These are phyloP conservation scores for Hypselothyrea guttata DNA, from an alignment of 2,888 invertebrate genomes.

Conservation along the genomic window DNA sequence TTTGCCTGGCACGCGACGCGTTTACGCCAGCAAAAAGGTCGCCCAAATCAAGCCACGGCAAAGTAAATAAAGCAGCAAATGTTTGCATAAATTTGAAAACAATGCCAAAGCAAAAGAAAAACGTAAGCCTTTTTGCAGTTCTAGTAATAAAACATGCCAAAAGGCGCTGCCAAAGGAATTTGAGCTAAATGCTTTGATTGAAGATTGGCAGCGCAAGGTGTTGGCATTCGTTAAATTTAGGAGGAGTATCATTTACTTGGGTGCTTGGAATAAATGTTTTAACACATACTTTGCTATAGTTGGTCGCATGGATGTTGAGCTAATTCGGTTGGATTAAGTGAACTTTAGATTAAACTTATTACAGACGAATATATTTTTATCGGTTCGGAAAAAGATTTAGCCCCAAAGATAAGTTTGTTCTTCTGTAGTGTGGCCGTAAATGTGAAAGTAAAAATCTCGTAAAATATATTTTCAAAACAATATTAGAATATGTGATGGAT, in stretches of 20 bases:
- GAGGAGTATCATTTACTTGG: too few species aligned
- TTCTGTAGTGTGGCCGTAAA: too few species aligned
- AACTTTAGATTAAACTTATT: background rate
- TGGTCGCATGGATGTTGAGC: slow-evolving; percentile 5
- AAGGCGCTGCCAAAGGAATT: slow-evolving; percentile 36
- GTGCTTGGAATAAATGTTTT: too few species aligned
- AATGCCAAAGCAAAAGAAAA: slow-evolving; percentile 25
- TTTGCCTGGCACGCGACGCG: slow-evolving; percentile 60
- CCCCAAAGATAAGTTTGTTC: too few species aligned
- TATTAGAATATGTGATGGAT: too few species aligned
- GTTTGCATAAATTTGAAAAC: slow-evolving; percentile 55
- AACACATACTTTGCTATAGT: background rate
- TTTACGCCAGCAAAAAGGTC: slow-evolving; percentile 51
- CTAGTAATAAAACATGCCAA: slow-evolving; percentile 24
- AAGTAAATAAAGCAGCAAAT: slow-evolving; percentile 26
- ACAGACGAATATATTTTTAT: too few species aligned
- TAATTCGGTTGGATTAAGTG: background rate
- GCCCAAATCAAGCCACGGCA: slow-evolving; percentile 34
- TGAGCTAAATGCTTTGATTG: slow-evolving; percentile 53
- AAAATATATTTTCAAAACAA: too few species aligned
- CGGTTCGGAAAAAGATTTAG: too few species aligned
- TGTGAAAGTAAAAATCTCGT: too few species aligned
- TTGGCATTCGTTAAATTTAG: slow-evolving; percentile 35
- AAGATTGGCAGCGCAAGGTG: slow-evolving; percentile 48
- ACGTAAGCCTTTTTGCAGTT: background rate